phyloP scores from a whole-genome alignment of 2,797 vertebrate species.

The Platalea minor region DNA sequence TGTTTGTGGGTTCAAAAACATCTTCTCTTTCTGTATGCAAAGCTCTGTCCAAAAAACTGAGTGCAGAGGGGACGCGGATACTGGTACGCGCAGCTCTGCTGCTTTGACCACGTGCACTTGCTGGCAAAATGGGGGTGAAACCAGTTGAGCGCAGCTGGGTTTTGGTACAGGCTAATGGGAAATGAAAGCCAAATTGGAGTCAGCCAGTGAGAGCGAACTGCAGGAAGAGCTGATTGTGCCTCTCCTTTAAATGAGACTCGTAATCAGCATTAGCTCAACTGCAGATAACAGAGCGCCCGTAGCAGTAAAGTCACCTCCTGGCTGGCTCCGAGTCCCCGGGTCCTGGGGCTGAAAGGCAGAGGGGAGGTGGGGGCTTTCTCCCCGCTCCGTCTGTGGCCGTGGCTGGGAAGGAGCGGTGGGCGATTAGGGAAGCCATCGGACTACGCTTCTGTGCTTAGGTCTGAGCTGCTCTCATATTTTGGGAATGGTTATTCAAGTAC shows the following conservation, averaged over 20 bases:
- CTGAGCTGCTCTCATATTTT: slow-evolving; percentile 48
- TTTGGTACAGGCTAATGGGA: background rate
- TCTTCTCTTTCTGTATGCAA: background rate
- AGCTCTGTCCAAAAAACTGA: background rate
- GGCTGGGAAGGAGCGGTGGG: background rate
- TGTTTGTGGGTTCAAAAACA: background rate
- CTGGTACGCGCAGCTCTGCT: background rate
- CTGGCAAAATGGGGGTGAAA: background rate
- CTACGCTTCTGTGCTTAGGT: background rate
- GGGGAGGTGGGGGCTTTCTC: background rate
- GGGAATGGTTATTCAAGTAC: slow-evolving; percentile 32
- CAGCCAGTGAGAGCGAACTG: background rate
- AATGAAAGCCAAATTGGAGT: background rate
- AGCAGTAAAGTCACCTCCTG: background rate
- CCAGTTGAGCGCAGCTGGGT: background rate
- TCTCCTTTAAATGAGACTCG: background rate
- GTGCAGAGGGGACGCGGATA: fast-evolving
- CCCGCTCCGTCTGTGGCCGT: fast-evolving
- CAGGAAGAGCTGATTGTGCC: background rate
- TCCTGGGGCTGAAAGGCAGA: background rate
- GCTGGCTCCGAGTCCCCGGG: background rate
- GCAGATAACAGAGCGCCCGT: background rate
- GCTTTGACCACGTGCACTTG: background rate
- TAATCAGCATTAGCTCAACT: background rate
- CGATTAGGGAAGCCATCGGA: background rate